Evolutionary conservation across 2,888 invertebrate species (phyloP).

Genomic region (Tetropium fuscum): DNA sequence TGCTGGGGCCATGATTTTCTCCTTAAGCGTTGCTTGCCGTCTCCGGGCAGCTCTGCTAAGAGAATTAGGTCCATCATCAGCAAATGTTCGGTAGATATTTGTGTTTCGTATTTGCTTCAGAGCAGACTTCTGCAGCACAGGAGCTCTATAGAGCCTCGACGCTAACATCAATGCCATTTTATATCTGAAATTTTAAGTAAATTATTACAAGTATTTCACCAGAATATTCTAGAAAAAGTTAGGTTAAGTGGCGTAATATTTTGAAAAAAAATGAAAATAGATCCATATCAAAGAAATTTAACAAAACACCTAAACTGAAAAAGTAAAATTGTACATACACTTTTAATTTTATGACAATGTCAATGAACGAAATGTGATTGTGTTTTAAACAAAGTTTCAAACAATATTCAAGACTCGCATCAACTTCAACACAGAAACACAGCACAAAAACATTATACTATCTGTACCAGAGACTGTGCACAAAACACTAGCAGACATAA

Average conservation of each 20-base stretch:
- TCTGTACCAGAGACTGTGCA: no score
- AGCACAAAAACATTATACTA: no score
- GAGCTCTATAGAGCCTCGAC: conserved; percentile 55
- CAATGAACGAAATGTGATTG: conserved; percentile 6
- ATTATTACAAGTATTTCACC: not conserved
- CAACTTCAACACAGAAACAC: no score
- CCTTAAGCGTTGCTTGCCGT: conserved; percentile 73
- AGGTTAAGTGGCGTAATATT: conserved; percentile 45
- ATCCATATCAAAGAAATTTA: no score
- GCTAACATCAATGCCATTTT: conserved; percentile 59
- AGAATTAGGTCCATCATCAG: conserved; percentile 67
- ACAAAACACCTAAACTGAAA: not conserved
- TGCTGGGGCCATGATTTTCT: conserved; percentile 81
- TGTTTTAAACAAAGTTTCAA: no score
- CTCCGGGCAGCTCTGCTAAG: conserved; percentile 64
- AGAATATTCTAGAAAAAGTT: conserved; percentile 24
- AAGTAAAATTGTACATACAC: conserved; percentile 30
- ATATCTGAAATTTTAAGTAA: conserved; percentile 19
- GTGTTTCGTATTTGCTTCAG: conserved; percentile 65
- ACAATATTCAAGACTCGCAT: no score
- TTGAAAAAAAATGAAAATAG: no score
- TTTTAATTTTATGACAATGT: conserved; percentile 25
- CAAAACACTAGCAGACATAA: no score
- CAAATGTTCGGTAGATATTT: conserved; percentile 66
- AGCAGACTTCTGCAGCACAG: conserved; percentile 44